These are phyloP conservation scores for Ciconia nigra DNA, from an alignment of 2,797 vertebrate species.

Conservation along the genomic window DNA sequence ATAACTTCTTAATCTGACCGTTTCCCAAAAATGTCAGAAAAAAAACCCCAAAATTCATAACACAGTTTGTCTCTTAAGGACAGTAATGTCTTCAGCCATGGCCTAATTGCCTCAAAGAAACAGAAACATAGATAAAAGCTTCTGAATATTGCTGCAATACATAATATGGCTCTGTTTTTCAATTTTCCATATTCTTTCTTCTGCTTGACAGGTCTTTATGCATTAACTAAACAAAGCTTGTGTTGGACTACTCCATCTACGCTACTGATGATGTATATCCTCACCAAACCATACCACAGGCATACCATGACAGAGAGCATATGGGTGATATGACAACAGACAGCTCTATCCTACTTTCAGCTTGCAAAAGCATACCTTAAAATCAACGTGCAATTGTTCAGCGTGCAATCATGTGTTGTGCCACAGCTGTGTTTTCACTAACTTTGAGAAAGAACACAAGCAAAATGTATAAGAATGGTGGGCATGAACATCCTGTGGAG, in stretches of 20 bases:
- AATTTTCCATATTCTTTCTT: not conserved
- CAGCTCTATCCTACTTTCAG: not conserved
- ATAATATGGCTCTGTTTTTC: not conserved
- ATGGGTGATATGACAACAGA: rapidly evolving
- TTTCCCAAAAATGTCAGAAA: not conserved
- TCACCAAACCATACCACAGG: not conserved
- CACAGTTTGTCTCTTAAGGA: not conserved
- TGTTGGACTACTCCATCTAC: not conserved
- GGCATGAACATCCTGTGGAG: not conserved
- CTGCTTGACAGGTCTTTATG: not conserved
- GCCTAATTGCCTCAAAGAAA: not conserved
- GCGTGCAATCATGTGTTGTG: not conserved
- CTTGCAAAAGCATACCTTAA: not conserved
- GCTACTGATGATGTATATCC: not conserved
- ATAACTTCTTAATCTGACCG: not conserved
- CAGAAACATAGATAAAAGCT: not conserved
- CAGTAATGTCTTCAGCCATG: not conserved
- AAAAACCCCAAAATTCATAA: not conserved
- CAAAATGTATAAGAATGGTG: not conserved
- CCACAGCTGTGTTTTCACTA: not conserved
- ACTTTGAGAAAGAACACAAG: not conserved
- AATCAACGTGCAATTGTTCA: not conserved
- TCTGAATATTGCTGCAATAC: not conserved
- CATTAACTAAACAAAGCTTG: not conserved
- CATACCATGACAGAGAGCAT: not conserved